Base-by-base conservation (phyloP, 2,113 vertebrate genomes). In the Glaucomys volans region DNA sequence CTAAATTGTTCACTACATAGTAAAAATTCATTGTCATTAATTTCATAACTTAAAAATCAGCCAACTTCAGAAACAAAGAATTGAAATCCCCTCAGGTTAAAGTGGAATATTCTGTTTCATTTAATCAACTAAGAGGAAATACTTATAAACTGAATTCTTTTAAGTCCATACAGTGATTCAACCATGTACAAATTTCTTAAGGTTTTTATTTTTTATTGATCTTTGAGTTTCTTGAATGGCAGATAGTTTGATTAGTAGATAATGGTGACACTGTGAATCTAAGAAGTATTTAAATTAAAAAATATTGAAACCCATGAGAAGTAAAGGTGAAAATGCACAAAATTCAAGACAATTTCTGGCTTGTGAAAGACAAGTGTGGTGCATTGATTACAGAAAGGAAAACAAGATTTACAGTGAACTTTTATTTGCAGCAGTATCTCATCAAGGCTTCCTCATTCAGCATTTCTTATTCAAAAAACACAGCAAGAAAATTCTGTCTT, bases 191-290 rank as follows among this genome's bases (percentile, higher is more conserved):
- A 26, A 79, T 93, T 94, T 67, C 86, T 97, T 44, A 62, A 59
- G 47, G 28, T 42, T 86, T 94, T 88, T 82, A 85, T 62, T 87
- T 90, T 96, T 97, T 93, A 95, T 94, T 95, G 59, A 59, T 54
- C 71, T 74, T 42, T 44, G 81, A 66, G 54, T 92, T 96, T 71
- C 47, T 92, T 64, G 26, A 97, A 62, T 57, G 83, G 72, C 42
- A 96, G 47, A 22, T 67, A 80, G 74, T 74, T 95, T 37, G 71
- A 69, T 82, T 42, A 14, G 13, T 54, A 85, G 69, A 75, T 83
- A 95, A 83, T 28, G 8, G 72, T 86, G 59, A 90, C 13, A 75
- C 13, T 30, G 54, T 92, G 93, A 72, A 77, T 44, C 35, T 24
- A 66, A n/a, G 20, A 83, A 28, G 8, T 72, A 72, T 91, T 96